A percentile compares a stretch with the other conserved stretches of the same genome.
Evolutionary conservation across 2,113 vertebrate species (phyloP).

Genomic region (Macroglossus sobrinus): DNA sequence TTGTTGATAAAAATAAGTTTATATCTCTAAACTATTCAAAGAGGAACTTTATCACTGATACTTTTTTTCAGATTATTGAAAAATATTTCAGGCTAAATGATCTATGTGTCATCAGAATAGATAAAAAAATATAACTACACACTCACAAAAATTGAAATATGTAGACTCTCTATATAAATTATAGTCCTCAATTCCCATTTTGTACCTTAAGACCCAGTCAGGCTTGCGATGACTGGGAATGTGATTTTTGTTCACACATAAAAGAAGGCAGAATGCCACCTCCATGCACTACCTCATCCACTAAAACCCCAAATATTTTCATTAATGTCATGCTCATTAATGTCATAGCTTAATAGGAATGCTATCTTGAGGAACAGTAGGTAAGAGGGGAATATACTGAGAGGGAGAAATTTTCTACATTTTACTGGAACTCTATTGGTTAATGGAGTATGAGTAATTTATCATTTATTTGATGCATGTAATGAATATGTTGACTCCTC

Average conservation of each 20-base stretch:
- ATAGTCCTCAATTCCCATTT: conserved; percentile 33
- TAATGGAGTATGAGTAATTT: not conserved
- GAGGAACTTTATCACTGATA: not conserved
- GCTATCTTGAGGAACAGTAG: not conserved
- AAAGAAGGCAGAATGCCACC: conserved; percentile 28
- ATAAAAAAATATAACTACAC: not conserved
- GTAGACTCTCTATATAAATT: conserved; percentile 25
- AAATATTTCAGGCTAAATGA: not conserved
- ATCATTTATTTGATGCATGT: not conserved
- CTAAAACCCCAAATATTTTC: not conserved
- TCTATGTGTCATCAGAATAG: not conserved
- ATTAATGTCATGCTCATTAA: not conserved
- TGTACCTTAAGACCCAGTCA: not conserved
- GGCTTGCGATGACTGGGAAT: conserved; percentile 9
- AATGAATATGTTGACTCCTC: not conserved
- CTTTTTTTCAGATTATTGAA: not conserved
- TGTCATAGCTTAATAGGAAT: too few species aligned
- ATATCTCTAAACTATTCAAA: not conserved
- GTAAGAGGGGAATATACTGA: not conserved
- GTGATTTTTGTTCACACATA: conserved; percentile 69
- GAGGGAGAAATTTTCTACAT: not conserved
- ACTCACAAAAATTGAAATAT: conserved; percentile 53
- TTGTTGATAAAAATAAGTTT: not conserved
- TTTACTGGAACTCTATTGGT: not conserved
- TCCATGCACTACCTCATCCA: not conserved